These are phyloP conservation scores for Apostichopus californicus DNA, from an alignment of 35 echinoderm and acorn worm genomes.

Conservation along the genomic window DNA sequence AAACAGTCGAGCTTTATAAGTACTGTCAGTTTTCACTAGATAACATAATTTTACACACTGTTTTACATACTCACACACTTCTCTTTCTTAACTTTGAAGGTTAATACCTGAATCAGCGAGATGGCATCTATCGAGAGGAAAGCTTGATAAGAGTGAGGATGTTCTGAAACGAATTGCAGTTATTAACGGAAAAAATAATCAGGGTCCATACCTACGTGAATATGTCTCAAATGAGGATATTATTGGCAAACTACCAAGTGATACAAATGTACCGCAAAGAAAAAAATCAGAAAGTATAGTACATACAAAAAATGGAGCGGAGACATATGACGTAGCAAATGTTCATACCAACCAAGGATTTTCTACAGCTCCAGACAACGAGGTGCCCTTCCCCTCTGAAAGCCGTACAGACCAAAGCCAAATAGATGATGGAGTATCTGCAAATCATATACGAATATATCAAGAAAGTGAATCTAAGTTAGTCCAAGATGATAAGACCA, in stretches of 20 bases:
- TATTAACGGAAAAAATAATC: not conserved
- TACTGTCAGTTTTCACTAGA: too few species aligned
- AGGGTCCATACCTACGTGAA: not conserved
- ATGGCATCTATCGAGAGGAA: slow-evolving; percentile 17
- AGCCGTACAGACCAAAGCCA: not conserved
- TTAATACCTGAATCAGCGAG: slow-evolving; percentile 1
- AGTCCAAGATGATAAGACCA: not conserved
- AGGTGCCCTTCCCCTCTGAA: not conserved
- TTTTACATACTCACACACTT: too few species aligned
- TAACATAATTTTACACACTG: too few species aligned
- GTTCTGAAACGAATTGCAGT: slow-evolving; percentile 10
- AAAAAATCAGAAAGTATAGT: not conserved
- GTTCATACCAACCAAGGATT: not conserved
- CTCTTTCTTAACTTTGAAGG: not conserved
- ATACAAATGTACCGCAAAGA: not conserved
- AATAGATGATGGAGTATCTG: not conserved
- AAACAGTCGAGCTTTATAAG: too few species aligned
- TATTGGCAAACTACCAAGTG: too few species aligned
- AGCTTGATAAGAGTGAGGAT: not conserved
- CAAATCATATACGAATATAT: too few species aligned
- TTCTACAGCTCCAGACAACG: not conserved
- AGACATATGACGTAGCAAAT: not conserved
- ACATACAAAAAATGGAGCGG: not conserved
- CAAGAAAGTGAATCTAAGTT: too few species aligned
- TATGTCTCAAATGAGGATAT: not conserved